Base-by-base conservation (phyloP, 1,140 invertebrate species). In the Cydia amplana region DNA sequence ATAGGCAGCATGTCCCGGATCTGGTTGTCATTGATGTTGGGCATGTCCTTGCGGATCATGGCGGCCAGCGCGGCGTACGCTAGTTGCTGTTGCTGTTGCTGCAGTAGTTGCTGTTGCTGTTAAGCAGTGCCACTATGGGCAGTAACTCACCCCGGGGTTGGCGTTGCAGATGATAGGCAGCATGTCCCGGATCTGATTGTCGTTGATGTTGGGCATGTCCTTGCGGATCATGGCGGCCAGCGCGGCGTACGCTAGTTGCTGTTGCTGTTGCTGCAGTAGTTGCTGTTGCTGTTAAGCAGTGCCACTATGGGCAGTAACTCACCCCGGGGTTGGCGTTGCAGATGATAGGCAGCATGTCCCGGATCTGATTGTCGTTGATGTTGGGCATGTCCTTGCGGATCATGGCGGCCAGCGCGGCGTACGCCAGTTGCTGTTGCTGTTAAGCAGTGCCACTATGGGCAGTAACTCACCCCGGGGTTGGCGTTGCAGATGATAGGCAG, bases 381-480 rank as follows among this genome's bases (percentile, higher is more conserved):
- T 87, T 87, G 51, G 92, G 91, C 80, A 87, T 89, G 77, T 92
- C 91, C 73, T 93, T 92, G 20, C 91, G 88, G 46, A 93, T 75
- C 82, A 91, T 85, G 55, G 86, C 83, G n/a, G 87, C 87, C 9
- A 93, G 78, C 49, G 91, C 85, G 2, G 87, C 86, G 75, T 86
- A 91, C 55, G 89, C 88, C 49, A 93, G 74, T 74, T 91, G 88
- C 67, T 93, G 92, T 72, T 93, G 92, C 63, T 25, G 3, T 25
- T 25, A 3, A 25, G 1, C 25, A 25, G 25, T 25, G 25, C 25
- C 25, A 3, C 25, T 72, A 40, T 49, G 32, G 63, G 20, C 46
- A 9, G 12, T 32, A 32, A 72, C 82, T 85, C 60, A 93, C 91
- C 78, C 76, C 80, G 0, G 89, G 88, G 55, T 93, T 91, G 4